Conservation (phyloP, 1,140 invertebrate genomes). For the Pachyrhynchus sulphureomaculatus region DNA sequence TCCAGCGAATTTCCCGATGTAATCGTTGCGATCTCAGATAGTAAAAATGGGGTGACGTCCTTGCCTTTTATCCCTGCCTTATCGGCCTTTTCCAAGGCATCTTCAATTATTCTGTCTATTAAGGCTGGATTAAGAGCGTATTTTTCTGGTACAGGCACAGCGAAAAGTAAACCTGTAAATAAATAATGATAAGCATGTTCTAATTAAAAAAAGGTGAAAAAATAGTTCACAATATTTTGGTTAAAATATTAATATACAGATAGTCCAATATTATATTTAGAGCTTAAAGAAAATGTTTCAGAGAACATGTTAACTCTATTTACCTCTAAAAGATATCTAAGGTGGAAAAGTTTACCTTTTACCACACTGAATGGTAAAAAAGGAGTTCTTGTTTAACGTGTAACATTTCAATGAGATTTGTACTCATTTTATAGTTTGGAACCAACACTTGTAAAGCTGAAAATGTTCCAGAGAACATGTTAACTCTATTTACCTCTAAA, state of each 20-base stretch:
- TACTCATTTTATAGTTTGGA: no score
- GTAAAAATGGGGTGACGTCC: conserved; percentile 89
- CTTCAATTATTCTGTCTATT: conserved; percentile 70
- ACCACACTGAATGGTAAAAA: no score
- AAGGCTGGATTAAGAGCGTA: conserved; percentile 61
- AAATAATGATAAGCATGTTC: background rate
- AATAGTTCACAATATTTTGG: background rate
- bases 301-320: no score
- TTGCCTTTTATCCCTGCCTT: conserved; percentile 73
- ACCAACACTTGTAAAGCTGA: no score
- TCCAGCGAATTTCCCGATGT: conserved; percentile 79
- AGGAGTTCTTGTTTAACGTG: no score
- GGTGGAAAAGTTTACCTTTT: no score
- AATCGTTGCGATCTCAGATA: conserved; percentile 72
- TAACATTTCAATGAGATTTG: no score
- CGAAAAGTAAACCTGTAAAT: conserved; percentile 71
- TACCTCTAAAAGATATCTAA: no score
- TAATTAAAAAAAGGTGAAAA: background rate
- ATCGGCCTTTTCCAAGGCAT: conserved; percentile 70
- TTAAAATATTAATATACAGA: background rate
- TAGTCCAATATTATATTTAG: no score
- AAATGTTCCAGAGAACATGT: no score
- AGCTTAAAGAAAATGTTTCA: no score
- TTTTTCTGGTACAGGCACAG: conserved; percentile 84
- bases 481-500: no score